Evolutionary conservation across 2,113 vertebrate genomes (phyloP).

Genomic region (Orthonyx spaldingii): DNA sequence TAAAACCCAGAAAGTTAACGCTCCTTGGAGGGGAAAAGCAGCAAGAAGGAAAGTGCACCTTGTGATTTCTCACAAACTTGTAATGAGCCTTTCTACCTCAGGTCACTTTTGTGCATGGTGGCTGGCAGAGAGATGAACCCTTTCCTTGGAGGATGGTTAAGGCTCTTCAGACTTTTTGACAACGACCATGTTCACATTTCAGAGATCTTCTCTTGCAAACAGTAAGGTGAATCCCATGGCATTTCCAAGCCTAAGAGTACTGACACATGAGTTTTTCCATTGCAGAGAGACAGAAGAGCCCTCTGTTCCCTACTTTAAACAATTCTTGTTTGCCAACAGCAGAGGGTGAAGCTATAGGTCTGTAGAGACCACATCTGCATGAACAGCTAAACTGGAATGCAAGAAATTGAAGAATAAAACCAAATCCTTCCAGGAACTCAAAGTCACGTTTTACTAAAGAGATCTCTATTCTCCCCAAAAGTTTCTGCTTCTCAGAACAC

Average conservation of each 20-base stretch:
- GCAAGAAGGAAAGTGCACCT: constrained; percentile 60
- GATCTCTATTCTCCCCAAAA: not conserved
- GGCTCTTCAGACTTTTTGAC: not conserved
- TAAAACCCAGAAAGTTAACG: constrained; percentile 2
- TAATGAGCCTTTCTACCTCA: not conserved
- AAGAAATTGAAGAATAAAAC: not conserved
- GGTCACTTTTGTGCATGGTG: not conserved
- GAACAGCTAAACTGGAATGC: not conserved
- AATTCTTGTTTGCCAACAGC: not conserved
- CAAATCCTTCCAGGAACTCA: not conserved
- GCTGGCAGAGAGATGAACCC: not conserved
- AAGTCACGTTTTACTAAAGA: constrained; percentile 2
- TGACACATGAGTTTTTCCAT: not conserved
- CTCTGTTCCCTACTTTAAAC: not conserved
- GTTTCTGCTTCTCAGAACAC: constrained; percentile 6
- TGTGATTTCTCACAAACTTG: constrained; percentile 21
- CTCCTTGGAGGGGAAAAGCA: constrained; percentile 38
- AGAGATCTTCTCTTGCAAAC: not conserved
- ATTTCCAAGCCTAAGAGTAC: not conserved
- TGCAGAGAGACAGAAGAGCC: not conserved
- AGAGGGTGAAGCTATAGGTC: not conserved
- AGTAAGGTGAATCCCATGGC: not conserved
- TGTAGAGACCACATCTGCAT: not conserved
- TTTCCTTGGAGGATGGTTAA: constrained; percentile 3
- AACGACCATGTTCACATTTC: not conserved